phyloP scores from a whole-genome alignment of 2,113 vertebrate species.

The Corythaeola cristata region DNA sequence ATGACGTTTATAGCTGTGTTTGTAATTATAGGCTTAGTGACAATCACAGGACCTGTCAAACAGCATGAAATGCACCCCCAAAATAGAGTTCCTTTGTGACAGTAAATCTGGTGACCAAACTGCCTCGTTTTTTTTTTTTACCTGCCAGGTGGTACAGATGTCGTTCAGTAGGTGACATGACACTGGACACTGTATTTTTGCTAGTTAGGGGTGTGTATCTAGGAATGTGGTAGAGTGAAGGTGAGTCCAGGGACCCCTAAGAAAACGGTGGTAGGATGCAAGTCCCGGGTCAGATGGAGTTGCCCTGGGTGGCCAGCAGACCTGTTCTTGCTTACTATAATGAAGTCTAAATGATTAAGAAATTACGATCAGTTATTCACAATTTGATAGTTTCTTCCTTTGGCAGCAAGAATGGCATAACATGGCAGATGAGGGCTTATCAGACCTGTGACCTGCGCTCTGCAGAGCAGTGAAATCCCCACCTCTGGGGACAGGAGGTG shows the following conservation, averaged over 20 bases:
- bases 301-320: not conserved
- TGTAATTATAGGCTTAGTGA: not conserved
- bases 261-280: not conserved
- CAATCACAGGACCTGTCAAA: not conserved
- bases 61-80: not conserved
- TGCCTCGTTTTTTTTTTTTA: not conserved
- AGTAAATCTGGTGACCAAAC: not conserved
- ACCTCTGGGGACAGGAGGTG: not conserved
- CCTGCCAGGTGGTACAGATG: not conserved
- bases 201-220: not conserved
- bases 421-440: not conserved
- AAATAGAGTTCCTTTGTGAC: not conserved
- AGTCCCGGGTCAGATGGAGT: not conserved
- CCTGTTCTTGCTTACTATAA: accelerated
- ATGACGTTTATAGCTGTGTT: not conserved
- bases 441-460: not conserved
- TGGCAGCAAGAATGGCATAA: not conserved
- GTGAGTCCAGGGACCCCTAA: not conserved
- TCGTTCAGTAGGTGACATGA: not conserved
- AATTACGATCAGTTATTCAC: not conserved
- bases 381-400: not conserved
- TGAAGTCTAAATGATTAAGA: not conserved
- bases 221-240: accelerated
- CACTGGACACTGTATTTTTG: not conserved
- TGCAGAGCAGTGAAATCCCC: not conserved